Conservation (phyloP, 2,113 vertebrate species). For the Lampris megalopsis region DNA sequence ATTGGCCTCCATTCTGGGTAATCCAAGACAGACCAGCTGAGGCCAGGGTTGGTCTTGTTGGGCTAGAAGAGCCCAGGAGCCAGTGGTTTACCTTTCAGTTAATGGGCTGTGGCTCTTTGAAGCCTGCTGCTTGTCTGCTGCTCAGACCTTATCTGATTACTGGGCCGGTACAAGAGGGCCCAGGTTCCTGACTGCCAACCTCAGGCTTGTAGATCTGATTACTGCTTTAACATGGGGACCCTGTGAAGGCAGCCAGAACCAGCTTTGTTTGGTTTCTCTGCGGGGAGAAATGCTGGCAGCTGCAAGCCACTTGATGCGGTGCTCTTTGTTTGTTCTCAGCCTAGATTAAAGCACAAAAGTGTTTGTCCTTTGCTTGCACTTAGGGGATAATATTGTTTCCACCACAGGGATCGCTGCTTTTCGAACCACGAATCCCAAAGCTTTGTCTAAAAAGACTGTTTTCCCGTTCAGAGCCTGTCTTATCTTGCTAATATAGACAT, state of each 20-base stretch:
- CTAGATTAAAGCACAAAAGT: conserved; percentile 61
- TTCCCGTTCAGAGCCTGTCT: conserved; percentile 38
- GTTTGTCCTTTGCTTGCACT: conserved; percentile 51
- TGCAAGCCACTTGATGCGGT: conserved; percentile 53
- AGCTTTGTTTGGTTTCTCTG: conserved; percentile 70
- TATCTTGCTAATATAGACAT: conserved; percentile 27
- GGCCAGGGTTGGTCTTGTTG: conserved; percentile 20
- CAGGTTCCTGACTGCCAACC: conserved; percentile 62
- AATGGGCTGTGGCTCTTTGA: conserved; percentile 74
- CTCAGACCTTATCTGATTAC: conserved; percentile 81
- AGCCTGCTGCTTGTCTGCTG: conserved; percentile 67
- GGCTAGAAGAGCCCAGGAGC: conserved; percentile 35
- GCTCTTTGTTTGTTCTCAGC: conserved; percentile 60
- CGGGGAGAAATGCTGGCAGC: conserved; percentile 65
- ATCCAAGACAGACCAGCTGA: conserved; percentile 47
- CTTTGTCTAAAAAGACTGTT: conserved; percentile 42
- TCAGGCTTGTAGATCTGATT: conserved; percentile 72
- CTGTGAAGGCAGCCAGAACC: conserved; percentile 65
- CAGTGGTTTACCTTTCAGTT: conserved; percentile 73
- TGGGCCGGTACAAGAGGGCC: conserved; percentile 54
- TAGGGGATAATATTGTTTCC: conserved; percentile 54
- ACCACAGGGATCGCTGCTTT: conserved; percentile 31
- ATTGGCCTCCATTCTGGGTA: conserved; percentile 14
- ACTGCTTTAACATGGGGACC: conserved; percentile 59
- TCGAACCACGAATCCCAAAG: conserved; percentile 32